Base-by-base conservation (phyloP, 2,113 vertebrate genomes). In the Urocynchramus pylzowi region DNA sequence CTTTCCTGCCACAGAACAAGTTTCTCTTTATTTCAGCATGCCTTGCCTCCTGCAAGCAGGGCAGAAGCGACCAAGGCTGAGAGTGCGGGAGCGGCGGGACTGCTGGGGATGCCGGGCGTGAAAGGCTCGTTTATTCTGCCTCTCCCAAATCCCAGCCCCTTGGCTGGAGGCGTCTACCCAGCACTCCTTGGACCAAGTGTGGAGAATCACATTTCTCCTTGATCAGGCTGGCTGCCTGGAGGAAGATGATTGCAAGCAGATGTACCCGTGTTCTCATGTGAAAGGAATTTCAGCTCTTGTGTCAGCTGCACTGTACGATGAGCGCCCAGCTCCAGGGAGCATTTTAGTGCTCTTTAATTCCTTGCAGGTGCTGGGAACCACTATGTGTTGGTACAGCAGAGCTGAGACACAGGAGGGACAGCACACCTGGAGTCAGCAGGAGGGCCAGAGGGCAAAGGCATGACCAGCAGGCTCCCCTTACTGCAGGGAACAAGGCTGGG, bases 171-270 rank as follows among this genome's bases (percentile, higher is more conserved):
- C 11, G 2, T 71, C 81, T 54, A 42, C 84, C 4, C 67, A 86
- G 80, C 20, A 3, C 68, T 81, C 77, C 73, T 50, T 28, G 12
- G 68, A 27, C 73, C 79, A 23, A 88, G 24, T 14, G 37, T 31
- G 63, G 83, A 84, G 91, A 96, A 84, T 98, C 92, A 68, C 84
- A 87, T 97, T 97, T 96, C 97, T 77, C 57, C 95, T 94, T 53
- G 61, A 60, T 96, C 89, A 73, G 90, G 87, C 84, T 0, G 20
- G 65, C 90, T 96, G 95, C 91, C 80, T 70, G 85, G 45, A 88
- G 77, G 89, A 90, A 30, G 50, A 70, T 92, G 97, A 98, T 97
- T 93, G 95, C 91, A 96, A 97, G 92, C 97, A 97, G 96, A 97
- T 97, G 97, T 95, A 63, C 42, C 71, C 63, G 0, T 93, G 86